phyloP scores from a whole-genome alignment of 2,888 invertebrate genomes.

The Psylliodes chrysocephalus region DNA sequence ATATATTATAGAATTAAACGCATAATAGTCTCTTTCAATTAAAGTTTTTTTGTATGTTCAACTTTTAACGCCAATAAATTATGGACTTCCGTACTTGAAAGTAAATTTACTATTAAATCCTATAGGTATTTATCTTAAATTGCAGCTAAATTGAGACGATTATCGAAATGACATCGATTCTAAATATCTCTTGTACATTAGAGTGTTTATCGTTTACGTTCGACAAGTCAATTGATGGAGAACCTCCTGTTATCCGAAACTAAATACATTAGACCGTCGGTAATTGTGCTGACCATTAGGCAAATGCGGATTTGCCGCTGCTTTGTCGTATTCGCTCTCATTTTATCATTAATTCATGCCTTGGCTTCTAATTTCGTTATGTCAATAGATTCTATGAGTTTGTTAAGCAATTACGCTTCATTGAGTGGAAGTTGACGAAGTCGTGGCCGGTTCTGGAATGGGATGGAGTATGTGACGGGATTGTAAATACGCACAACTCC shows the following conservation, averaged over 20 bases:
- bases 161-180: constrained; percentile 6
- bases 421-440: constrained; percentile 40
- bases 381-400: constrained; percentile 40
- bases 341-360: constrained; percentile 43
- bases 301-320: constrained; percentile 35
- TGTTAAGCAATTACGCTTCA: constrained; percentile 41
- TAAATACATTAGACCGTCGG: constrained; percentile 26
- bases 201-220: constrained; percentile 19
- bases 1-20: too few relatives aligned
- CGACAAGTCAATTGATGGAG: constrained; percentile 16
- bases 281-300: constrained; percentile 42
- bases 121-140: neutral
- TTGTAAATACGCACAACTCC: constrained; percentile 24
- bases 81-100: too few relatives aligned
- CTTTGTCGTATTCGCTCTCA: constrained; percentile 37
- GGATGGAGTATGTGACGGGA: constrained; percentile 33
- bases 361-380: constrained; percentile 39
- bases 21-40: too few relatives aligned
- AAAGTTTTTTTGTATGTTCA: too few relatives aligned
- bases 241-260: constrained; percentile 21
- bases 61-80: too few relatives aligned
- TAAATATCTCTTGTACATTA: constrained; percentile 4
- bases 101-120: neutral
- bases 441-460: constrained; percentile 27
- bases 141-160: constrained; percentile 1